Base-by-base conservation (phyloP, 1,140 invertebrate species). In the Euura lappo region DNA sequence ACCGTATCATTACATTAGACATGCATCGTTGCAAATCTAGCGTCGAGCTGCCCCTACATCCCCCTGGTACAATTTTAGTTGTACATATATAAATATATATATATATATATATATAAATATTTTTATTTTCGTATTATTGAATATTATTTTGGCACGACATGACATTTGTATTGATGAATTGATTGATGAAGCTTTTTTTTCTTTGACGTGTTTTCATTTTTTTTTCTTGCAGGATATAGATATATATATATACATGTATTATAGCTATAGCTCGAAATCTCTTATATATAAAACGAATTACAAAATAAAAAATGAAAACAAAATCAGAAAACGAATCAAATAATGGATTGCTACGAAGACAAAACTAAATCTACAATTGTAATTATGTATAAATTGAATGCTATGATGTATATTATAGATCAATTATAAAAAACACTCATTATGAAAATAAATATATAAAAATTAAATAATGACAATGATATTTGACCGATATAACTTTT, bases 401-500 rank as follows among this genome's bases (percentile, higher is more conserved):
- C 85, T 88, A 87, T 84, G 84, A 86, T 88, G 86, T 88, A 88
- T 87, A 88, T 88, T 87, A 88, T 88, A 88, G 86, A 88, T 86
- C 85, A 83, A 88, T 87, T 87, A 88, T 87, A 85, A 86, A 84
- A 80, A 86, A 86, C 85, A 86, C 81, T 85, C 86, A 88, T 85
- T 86, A 87, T 84, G 79, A 86, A 85, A 86, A 84, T 84, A 86
- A 78, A 71, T 75, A 88, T 76, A 87, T 85, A 77, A 79, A 87
- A 86, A 83, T 81, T 81, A 83, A 77, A 74, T 71, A 60, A 60
- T 60, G 2, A 60, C n/a, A n/a, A n/a, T n/a, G n/a, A n/a, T n/a
- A n/a, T 28, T 28, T 28, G 28, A 28, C 28, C 28, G 1, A 28
- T 28, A 28, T 28, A 28, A 28, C 28, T 28, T 28, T 28, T 28